Conservation (phyloP, 2,888 invertebrate species). For the Cephus rjabovi region DNA sequence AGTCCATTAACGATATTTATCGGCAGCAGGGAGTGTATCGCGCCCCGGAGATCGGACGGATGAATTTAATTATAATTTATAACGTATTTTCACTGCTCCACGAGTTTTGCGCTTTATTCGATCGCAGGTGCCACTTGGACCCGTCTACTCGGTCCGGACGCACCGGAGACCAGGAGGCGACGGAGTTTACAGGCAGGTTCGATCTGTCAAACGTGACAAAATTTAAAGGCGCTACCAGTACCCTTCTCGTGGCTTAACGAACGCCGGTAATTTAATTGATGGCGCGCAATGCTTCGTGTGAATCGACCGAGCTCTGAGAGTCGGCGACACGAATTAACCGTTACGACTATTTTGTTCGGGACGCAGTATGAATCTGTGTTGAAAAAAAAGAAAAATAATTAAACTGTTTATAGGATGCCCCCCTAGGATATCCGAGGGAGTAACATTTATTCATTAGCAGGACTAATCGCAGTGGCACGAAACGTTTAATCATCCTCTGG, state of each 20-base stretch:
- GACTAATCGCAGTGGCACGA: background rate
- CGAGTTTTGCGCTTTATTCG: background rate
- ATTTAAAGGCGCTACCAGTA: background rate
- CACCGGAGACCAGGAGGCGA: background rate
- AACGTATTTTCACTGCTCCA: background rate
- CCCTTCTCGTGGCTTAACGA: background rate
- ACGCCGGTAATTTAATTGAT: conserved; percentile 1
- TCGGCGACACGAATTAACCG: conserved; percentile 4
- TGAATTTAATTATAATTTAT: background rate
- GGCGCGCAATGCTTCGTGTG: background rate
- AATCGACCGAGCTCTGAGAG: background rate
- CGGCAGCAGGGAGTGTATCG: background rate
- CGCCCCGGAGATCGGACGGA: background rate
- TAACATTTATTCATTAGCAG: background rate
- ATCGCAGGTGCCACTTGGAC: background rate
- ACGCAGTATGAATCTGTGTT: background rate
- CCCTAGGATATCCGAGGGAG: background rate
- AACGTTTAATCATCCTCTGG: background rate
- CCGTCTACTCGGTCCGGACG: background rate
- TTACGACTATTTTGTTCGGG: background rate
- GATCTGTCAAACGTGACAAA: background rate
- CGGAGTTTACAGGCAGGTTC: background rate
- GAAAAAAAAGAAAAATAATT: background rate
- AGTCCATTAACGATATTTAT: background rate
- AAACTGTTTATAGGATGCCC: background rate